Base-by-base conservation (phyloP, 2,113 vertebrate species). In the Barbus barbus region DNA sequence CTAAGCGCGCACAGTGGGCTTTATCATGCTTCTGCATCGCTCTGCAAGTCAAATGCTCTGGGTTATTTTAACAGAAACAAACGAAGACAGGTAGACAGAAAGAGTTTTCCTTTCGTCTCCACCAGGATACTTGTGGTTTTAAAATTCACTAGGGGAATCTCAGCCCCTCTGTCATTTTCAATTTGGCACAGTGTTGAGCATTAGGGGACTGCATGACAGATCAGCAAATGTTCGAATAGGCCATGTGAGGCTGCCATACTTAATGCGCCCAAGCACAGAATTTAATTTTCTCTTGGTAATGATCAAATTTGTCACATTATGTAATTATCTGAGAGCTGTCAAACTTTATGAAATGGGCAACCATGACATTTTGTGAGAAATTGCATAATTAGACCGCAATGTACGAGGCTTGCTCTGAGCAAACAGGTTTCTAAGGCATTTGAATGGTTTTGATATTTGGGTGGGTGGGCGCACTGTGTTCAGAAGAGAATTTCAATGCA, bases 281-380 rank as follows among this genome's bases (percentile, higher is more conserved):
- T 82, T 87, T 79, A 73, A 87, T 87, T 87, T 83, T 85, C 79
- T 84, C 51, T 74, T 46, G 72, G 83, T 83, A 87, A 86, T 86
- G 85, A 86, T 86, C 85, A 83, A 78, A 87, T 85, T 87, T 82
- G 81, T 87, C 82, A 78, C 75, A 85, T 85, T 87, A 80, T 83
- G 67, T 83, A 87, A 87, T 87, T 80, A 87, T 87, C 83, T 87
- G 46, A 85, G 74, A 79, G 65, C 83, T 82, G 81, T 84, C 76
- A 83, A 85, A 87, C 83, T 83, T 83, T 79, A 87, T 74, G 22
- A 79, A 85, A 74, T 85, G 83, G 67, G 46, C 74, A 83, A 85
- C 33, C 65, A 63, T 87, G 80, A 83, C 33, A 85, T 82, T 82
- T 79, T 85, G 81, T 84, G 65, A 87, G 74, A 74, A 85, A 85